phyloP scores from a whole-genome alignment of 2,113 vertebrate genomes.

The Triplophysa tibetana region DNA sequence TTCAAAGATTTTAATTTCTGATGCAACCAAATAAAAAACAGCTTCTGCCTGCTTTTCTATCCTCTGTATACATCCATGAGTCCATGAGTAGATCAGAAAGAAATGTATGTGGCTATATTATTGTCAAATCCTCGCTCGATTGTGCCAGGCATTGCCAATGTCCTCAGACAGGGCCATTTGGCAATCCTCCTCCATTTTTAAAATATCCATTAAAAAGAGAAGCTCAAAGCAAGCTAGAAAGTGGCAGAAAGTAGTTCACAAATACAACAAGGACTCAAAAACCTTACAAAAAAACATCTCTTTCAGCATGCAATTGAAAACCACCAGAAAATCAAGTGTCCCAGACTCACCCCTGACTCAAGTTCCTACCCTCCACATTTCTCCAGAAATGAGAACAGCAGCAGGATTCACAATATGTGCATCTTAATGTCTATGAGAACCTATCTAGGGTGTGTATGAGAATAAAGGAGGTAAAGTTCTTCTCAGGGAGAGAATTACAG shows the following conservation, averaged over 20 bases:
- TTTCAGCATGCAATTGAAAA: constrained; percentile 34
- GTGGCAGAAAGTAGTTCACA: constrained; percentile 11
- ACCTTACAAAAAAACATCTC: not conserved
- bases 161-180: not conserved
- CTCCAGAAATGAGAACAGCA: constrained; percentile 16
- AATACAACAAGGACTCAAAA: not conserved
- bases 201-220: constrained; percentile 30
- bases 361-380: not conserved
- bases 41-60: not conserved
- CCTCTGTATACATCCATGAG: not conserved
- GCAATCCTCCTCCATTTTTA: not conserved
- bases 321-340: constrained; percentile 24
- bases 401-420: constrained; percentile 5
- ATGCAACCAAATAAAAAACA: not conserved
- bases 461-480: constrained; percentile 2
- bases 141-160: constrained; percentile 3
- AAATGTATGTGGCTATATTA: not conserved
- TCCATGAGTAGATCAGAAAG: not conserved
- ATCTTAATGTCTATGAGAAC: constrained; percentile 8
- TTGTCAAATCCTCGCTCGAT: not conserved
- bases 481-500: not conserved
- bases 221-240: constrained; percentile 11
- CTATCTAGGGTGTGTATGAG: not conserved
- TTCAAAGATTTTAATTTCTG: not conserved
- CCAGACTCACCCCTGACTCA: constrained; percentile 22